Conservation (phyloP, 1,140 invertebrate species). For the Heliconius himera region DNA sequence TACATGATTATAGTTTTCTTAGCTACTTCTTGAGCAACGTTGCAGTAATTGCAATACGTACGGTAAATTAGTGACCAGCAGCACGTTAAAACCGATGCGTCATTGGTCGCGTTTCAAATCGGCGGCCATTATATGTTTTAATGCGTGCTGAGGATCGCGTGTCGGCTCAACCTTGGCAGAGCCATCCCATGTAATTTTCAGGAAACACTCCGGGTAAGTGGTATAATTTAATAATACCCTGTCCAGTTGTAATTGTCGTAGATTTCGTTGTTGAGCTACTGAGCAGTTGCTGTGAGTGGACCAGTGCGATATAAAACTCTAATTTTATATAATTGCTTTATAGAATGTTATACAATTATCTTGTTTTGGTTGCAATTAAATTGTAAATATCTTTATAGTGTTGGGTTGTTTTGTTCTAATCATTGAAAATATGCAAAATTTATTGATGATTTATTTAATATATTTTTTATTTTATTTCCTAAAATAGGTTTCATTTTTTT, state of each 20-base stretch:
- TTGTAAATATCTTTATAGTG: neutral
- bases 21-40: conserved; percentile 54
- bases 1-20: conserved; percentile 52
- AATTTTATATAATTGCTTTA: conserved; percentile 51
- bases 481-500: too few species aligned
- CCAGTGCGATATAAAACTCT: conserved; percentile 45
- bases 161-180: conserved; percentile 73
- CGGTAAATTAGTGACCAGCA: conserved; percentile 60
- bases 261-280: conserved; percentile 73
- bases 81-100: conserved; percentile 78
- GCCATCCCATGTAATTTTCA: conserved; percentile 80
- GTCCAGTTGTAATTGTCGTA: conserved; percentile 76
- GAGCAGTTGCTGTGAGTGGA: conserved; percentile 49
- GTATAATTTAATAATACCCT: conserved; percentile 80
- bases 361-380: neutral
- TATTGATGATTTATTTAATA: neutral
- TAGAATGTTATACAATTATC: neutral
- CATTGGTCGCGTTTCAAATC: conserved; percentile 77
- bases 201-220: conserved; percentile 78
- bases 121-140: conserved; percentile 65
- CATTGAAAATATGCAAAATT: neutral
- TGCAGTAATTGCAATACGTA: conserved; percentile 56
- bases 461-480: too few species aligned
- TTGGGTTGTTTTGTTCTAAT: neutral
- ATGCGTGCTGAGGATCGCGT: conserved; percentile 78